Conservation (phyloP, 2,797 vertebrate species). For the Macropus fuliginosus region DNA sequence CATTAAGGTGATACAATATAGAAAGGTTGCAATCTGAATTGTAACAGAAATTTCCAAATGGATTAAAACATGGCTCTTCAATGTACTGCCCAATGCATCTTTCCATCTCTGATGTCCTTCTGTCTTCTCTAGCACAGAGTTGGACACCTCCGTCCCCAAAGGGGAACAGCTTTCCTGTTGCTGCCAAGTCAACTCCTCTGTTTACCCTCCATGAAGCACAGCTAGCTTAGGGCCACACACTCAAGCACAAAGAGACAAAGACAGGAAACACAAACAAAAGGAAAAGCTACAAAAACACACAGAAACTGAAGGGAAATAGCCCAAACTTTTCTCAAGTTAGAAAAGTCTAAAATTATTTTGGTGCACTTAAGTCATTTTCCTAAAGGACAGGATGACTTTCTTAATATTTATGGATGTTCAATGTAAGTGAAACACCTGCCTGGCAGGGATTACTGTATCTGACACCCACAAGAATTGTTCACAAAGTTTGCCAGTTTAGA, state of each 20-base stretch:
- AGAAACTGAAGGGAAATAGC: not conserved
- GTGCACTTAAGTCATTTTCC: conserved; percentile 4
- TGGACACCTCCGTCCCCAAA: not conserved
- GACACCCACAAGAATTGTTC: not conserved
- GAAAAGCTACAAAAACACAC: not conserved
- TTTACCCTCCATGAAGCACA: not conserved
- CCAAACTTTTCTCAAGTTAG: not conserved
- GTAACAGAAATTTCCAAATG: not conserved
- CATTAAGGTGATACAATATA: not conserved
- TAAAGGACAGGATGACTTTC: not conserved
- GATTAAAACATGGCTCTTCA: not conserved
- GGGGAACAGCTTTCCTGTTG: not conserved
- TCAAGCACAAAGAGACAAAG: not conserved
- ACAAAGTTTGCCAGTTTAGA: not conserved
- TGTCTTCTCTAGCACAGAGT: not conserved
- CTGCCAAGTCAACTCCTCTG: not conserved
- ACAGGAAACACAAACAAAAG: not conserved
- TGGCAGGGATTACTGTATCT: not conserved
- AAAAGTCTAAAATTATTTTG: conserved; percentile 4
- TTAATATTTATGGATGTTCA: not conserved
- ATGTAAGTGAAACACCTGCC: not conserved
- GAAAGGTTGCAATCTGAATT: not conserved
- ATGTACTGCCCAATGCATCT: not conserved
- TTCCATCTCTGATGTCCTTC: not conserved
- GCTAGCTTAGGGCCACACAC: not conserved